Evolutionary conservation across 2,113 vertebrate species (phyloP).

Genomic region (Athene noctua): DNA sequence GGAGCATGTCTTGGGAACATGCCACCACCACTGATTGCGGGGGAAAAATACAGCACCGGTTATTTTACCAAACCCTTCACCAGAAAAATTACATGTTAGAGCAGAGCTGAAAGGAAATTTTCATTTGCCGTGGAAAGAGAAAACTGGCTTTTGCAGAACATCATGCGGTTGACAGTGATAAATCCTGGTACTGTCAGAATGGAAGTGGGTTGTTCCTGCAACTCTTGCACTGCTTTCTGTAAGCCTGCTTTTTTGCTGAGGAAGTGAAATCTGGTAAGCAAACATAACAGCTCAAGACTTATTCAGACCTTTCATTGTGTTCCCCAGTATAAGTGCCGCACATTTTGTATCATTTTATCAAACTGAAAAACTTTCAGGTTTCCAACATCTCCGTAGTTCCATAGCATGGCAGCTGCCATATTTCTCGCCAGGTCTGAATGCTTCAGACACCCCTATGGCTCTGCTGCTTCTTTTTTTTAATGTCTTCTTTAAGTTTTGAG

Average conservation of each 20-base stretch:
- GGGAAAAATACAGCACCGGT: not conserved
- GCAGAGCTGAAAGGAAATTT: not conserved
- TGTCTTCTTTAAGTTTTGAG: not conserved
- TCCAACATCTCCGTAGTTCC: not conserved
- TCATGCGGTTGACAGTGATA: not conserved
- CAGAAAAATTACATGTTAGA: not conserved
- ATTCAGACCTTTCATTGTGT: not conserved
- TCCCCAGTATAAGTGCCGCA: not conserved
- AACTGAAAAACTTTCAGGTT: not conserved
- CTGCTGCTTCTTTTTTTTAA: not conserved
- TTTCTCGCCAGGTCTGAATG: not conserved
- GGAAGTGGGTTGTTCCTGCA: not conserved
- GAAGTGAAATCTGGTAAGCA: constrained; percentile 14
- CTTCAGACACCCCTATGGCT: not conserved
- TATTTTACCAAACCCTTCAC: not conserved
- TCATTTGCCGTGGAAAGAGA: not conserved
- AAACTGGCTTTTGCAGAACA: not conserved
- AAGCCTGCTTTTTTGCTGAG: not conserved
- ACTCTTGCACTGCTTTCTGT: not conserved
- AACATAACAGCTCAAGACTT: not conserved
- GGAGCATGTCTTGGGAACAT: not conserved
- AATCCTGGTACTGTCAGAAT: not conserved
- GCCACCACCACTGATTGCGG: fast-evolving
- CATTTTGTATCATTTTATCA: not conserved
- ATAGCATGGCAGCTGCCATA: not conserved